These are phyloP conservation scores for Calcarius ornatus DNA, from an alignment of 2,113 vertebrate genomes.

Conservation along the genomic window DNA sequence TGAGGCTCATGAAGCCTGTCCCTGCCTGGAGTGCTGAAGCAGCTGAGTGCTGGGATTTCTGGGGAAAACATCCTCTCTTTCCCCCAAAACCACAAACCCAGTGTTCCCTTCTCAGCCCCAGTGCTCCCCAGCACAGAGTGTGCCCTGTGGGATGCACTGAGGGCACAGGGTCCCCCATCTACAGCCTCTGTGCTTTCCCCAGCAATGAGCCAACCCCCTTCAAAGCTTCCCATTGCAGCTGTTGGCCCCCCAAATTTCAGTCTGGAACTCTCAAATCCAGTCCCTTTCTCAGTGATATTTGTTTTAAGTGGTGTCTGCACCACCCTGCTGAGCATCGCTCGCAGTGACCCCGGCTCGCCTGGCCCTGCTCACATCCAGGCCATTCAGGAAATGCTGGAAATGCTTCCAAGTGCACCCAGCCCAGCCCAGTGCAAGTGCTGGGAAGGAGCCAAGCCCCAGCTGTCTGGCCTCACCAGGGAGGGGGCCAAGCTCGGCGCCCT, in stretches of 20 bases:
- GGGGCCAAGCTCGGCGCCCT: not conserved
- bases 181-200: not conserved
- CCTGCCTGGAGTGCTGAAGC: not conserved
- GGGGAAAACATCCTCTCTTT: not conserved
- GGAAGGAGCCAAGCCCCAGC: not conserved
- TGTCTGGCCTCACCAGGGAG: not conserved
- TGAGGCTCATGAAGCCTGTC: not conserved
- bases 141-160: not conserved
- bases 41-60: accelerated
- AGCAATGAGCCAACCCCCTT: not conserved
- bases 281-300: not conserved
- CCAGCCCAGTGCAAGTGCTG: not conserved
- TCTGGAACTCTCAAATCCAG: not conserved
- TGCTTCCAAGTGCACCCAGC: not conserved
- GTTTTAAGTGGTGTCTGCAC: not conserved
- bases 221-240: accelerated
- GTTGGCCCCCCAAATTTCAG: not conserved
- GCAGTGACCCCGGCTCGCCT: accelerated
- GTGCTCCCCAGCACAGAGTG: not conserved
- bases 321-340: not conserved
- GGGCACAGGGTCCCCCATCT: accelerated
- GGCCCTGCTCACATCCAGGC: accelerated
- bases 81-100: not conserved
- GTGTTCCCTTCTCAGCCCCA: not conserved
- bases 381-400: slow-evolving; percentile 52